These are phyloP conservation scores for Parascotia fuliginaria DNA, from an alignment of 2,888 invertebrate genomes.

Conservation along the genomic window DNA sequence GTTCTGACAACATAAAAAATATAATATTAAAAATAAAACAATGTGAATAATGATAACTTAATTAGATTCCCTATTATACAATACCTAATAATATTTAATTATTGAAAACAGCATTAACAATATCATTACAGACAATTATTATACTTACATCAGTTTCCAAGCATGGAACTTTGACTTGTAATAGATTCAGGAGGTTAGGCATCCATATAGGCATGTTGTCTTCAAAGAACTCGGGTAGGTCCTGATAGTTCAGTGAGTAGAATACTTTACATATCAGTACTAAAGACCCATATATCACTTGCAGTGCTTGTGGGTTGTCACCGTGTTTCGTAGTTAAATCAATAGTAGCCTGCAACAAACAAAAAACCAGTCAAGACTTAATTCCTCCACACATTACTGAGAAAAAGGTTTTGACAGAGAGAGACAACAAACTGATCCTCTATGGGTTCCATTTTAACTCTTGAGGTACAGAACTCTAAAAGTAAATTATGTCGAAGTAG, in stretches of 20 bases:
- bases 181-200: slow-evolving; percentile 93
- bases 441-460: too few species aligned
- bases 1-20: slow-evolving; percentile 75
- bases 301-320: slow-evolving; percentile 92
- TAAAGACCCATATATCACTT: slow-evolving; percentile 95
- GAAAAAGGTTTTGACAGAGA: too few species aligned
- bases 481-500: too few species aligned
- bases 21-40: neutral
- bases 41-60: too few species aligned
- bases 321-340: slow-evolving; percentile 91
- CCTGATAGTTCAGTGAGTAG: slow-evolving; percentile 98
- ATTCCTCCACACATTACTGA: slow-evolving; percentile 11
- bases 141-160: slow-evolving; percentile 87
- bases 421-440: too few species aligned
- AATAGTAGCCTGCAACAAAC: slow-evolving; percentile 90
- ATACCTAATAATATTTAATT: too few species aligned
- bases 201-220: slow-evolving; percentile 99
- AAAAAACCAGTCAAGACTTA: neutral
- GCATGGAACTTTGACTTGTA: slow-evolving; percentile 91
- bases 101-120: neutral
- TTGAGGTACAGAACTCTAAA: too few species aligned
- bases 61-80: too few species aligned
- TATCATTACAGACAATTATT: neutral
- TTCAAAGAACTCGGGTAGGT: slow-evolving; percentile 99
- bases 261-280: slow-evolving; percentile 97